Evolutionary conservation across 2,888 invertebrate species (phyloP), one percentile per base, ranked within the genome.

Genomic region (Girardia tigrina): DNA sequence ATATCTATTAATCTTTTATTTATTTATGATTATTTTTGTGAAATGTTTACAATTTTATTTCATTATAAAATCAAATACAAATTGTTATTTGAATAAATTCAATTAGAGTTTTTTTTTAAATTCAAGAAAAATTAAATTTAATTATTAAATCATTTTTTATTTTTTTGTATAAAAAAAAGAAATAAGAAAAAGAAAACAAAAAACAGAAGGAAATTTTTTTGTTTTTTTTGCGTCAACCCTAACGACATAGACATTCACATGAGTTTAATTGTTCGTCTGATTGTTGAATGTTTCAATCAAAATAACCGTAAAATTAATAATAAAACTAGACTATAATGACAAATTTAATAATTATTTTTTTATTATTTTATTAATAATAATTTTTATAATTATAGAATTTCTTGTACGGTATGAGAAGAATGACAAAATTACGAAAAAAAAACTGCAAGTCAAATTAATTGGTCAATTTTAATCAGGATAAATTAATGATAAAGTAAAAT

Each of bases 391-490:
- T 56, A 56, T 56, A 56, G n/a, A 56, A 12, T 56, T n/a, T 20
- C n/a, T 8, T 12, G 23, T 23, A 20, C 56, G 56, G 56, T 36
- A 56, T 56, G 56, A n/a, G 23, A 56, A 56, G 4, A 4, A n/a
- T 20, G n/a, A 56, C n/a, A 20, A 36, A 16, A 36, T 12, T 12
- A 16, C 12, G 36, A 36, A 56, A 56, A n/a, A n/a, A 23, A 56
- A 56, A 56, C 56, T 56, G 56, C n/a, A 56, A 56, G 56, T 56
- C 56, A 23, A 56, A 56, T 23, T 56, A 56, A 56, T 56, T 56
- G 56, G 56, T 56, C 56, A 56, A 56, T 56, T 56, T 56, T 56
- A 56, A 56, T 56, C 56, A 56, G 56, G 56, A 56, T 20, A 56
- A 56, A 56, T 56, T 56, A 56, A 23, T 56, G 4, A 56, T 56